Evolutionary conservation across 2,113 vertebrate genomes (phyloP), one percentile per base, ranked within the genome.

Genomic region (Alligator mississippiensis): DNA sequence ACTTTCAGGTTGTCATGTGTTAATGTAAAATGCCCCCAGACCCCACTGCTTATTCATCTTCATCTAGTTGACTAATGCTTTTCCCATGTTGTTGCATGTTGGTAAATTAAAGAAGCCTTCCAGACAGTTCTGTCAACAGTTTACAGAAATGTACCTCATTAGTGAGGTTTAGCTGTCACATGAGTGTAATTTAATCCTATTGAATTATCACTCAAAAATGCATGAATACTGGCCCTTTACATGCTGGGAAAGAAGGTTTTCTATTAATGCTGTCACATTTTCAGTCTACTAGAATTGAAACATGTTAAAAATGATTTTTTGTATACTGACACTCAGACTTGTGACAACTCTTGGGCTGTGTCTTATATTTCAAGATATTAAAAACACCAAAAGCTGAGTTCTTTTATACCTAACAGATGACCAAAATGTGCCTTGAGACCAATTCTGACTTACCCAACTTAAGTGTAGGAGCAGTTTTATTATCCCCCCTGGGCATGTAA

Each of bases 61-160:
- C 98, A 98, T 98, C 98, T 96, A 88, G 93, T 98, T 98, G 98
- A 98, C 98, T 98, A 97, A 98, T 98, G 98, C 97, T 96, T 98
- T 98, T 96, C 97, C 97, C 96, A 96, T 96, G 98, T 98, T 98
- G 96, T 98, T 98, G 96, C 97, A 97, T 98, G 96, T 98, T 98
- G 97, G 97, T 98, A 98, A 98, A 98, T 98, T 98, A 98, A 98
- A 98, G 97, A 97, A 98, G 95, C 94, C 97, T 97, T 98, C 96
- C 96, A 97, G 98, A 98, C 98, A 98, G 95, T 96, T 98, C 98
- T 98, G 98, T 98, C 98, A 98, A 98, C 98, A 98, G 97, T 98
- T 98, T 98, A 98, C 98, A 96, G 97, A 98, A 98, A 98, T 92
- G 97, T 96, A 96, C 96, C 98, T 98, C 98, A 98, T 98, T 98